phyloP scores from a whole-genome alignment of 2,888 invertebrate species.

The Platycheirus albimanus region DNA sequence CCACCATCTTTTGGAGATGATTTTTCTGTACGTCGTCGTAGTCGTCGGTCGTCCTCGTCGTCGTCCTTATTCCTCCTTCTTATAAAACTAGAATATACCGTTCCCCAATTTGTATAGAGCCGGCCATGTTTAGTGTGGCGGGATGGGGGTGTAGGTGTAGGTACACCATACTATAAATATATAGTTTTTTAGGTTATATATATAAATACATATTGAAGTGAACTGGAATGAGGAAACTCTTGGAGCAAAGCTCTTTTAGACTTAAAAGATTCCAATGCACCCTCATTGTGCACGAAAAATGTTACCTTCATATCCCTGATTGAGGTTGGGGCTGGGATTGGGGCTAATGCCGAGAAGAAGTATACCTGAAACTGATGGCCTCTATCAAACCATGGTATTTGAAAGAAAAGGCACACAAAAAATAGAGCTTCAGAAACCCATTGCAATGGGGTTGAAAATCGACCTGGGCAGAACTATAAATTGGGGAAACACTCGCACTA shows the following conservation, averaged over 20 bases:
- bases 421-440: slow-evolving; percentile 4
- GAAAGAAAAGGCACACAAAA: slow-evolving; percentile 40
- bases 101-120: background rate
- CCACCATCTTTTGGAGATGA: slow-evolving; percentile 66
- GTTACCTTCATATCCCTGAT: slow-evolving; percentile 70
- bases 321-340: slow-evolving; percentile 71
- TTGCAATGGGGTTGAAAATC: slow-evolving; percentile 17
- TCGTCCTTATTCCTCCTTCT: slow-evolving; percentile 25
- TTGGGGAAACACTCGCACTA: slow-evolving; percentile 62
- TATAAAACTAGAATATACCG: slow-evolving; percentile 30
- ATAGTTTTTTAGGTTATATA: slow-evolving; percentile 61
- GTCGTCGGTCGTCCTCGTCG: slow-evolving; percentile 3
- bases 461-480: slow-evolving; percentile 51
- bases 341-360: slow-evolving; percentile 60
- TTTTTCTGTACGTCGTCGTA: slow-evolving; percentile 41
- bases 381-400: slow-evolving; percentile 65
- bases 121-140: slow-evolving; percentile 30
- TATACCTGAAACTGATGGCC: slow-evolving; percentile 69
- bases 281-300: slow-evolving; percentile 70
- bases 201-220: slow-evolving; percentile 11
- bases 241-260: slow-evolving; percentile 70
- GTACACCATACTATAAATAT: background rate
- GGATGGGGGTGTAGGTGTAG: slow-evolving; percentile 3
- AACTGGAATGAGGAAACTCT: slow-evolving; percentile 54
- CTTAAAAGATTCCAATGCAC: slow-evolving; percentile 72